These are phyloP conservation scores for Epinotia demarniana DNA, from an alignment of 2,888 invertebrate genomes.

Conservation along the genomic window DNA sequence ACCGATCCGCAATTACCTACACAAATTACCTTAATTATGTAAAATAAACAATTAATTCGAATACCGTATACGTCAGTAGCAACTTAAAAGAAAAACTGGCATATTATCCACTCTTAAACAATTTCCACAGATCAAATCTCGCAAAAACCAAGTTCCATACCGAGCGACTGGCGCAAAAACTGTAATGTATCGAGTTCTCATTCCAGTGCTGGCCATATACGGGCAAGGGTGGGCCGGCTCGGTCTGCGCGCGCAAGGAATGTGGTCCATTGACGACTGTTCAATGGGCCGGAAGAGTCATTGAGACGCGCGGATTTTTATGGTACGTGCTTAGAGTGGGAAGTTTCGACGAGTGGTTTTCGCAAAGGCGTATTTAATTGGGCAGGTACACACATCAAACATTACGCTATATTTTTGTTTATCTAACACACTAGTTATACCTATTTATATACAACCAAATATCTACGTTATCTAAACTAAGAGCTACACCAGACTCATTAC, in stretches of 20 bases:
- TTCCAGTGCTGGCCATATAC: conserved; percentile 57
- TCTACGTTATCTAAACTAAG: no score
- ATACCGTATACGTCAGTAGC: background rate
- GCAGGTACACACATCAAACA: background rate
- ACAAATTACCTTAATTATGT: background rate
- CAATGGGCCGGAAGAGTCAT: conserved; percentile 54
- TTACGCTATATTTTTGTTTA: background rate
- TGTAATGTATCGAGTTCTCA: conserved; percentile 50
- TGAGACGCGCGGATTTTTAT: conserved; percentile 33
- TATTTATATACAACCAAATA: no score
- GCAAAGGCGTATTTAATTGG: conserved; percentile 5
- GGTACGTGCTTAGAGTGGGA: conserved; percentile 31
- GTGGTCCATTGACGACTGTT: conserved; percentile 61
- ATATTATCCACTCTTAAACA: conserved; percentile 23
- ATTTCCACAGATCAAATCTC: conserved; percentile 23
- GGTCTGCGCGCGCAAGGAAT: conserved; percentile 61
- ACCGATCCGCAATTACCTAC: background rate
- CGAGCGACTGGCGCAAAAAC: conserved; percentile 23
- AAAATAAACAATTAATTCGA: conserved; percentile 1
- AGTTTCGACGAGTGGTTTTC: conserved; percentile 24
- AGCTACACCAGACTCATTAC: background rate
- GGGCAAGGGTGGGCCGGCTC: conserved; percentile 49
- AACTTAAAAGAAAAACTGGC: conserved; percentile 13
- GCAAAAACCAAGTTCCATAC: conserved; percentile 25
- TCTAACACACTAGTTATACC: background rate